phyloP scores from a whole-genome alignment of 2,888 invertebrate genomes.

The Athrips mouffetella region DNA sequence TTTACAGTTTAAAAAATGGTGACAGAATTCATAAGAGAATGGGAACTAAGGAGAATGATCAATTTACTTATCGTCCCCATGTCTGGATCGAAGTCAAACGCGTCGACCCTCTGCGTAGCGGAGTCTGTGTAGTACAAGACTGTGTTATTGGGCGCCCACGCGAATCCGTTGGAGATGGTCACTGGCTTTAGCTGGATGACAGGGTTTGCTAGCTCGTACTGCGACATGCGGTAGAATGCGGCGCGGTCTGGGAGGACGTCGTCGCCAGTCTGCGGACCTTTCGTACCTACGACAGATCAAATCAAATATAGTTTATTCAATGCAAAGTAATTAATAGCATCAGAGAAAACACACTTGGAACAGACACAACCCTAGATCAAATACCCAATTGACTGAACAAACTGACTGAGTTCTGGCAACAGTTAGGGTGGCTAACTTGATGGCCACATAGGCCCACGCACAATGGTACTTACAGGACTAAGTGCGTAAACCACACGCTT shows the following conservation, averaged over 20 bases:
- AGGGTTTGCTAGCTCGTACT: conserved; percentile 38
- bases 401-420: too few species aligned
- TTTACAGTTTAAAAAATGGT: too few species aligned
- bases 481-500: too few species aligned
- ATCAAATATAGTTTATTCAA: neutral
- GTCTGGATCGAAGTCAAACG: conserved; percentile 81
- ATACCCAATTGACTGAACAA: too few species aligned
- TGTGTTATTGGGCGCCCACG: conserved; percentile 83
- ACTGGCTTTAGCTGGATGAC: conserved; percentile 58
- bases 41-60: neutral
- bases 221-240: conserved; percentile 73
- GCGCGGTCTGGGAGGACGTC: conserved; percentile 73
- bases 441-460: too few species aligned
- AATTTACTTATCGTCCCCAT: conserved; percentile 51
- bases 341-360: too few species aligned
- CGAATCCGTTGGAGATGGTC: conserved; percentile 85
- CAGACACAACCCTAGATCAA: too few species aligned
- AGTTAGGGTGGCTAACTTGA: too few species aligned
- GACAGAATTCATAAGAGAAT: neutral
- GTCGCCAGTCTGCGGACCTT: conserved; percentile 75
- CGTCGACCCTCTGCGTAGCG: conserved; percentile 79
- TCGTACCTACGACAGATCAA: conserved; percentile 68
- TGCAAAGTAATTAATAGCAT: too few species aligned
- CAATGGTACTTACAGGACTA: too few species aligned
- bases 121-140: conserved; percentile 88